Base-by-base conservation (phyloP, 2,888 invertebrate species). In the Clitarchus hookeri region DNA sequence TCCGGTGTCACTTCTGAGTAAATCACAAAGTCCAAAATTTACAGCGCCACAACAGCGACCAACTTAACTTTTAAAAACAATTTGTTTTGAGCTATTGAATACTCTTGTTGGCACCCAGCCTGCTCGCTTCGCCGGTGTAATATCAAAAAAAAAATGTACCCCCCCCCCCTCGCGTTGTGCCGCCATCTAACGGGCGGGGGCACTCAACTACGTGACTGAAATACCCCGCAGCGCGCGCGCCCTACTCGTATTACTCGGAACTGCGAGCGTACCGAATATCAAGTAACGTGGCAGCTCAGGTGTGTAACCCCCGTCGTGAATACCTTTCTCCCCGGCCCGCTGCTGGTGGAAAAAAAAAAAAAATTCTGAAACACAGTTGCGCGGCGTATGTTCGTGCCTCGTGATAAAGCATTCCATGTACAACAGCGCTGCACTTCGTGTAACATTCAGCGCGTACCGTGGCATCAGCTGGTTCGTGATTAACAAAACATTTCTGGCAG, bases 161-260 rank as follows among this genome's bases (percentile, higher is more conserved):
- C 36, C 36, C 4, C 36, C 36, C 36, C n/a, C 19, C 8, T 23
- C 65, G 65, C 13, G 65, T 65, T 65, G 1, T 0, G 65, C 65
- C 16, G 65, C 65, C 16, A 65, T 65, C 65, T 65, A 65, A n/a
- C 36, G 8, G 65, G 65, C 12, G 65, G n/a, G 65, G 65, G 3
- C 65, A 65, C 65, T 65, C 65, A 65, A 65, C 65, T 65, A 65
- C 65, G 65, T 65, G 65, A 65, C 65, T 23, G 65, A 65, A 65
- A 65, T 65, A 23, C 65, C 36, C 8, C 65, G 65, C 65, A 23
- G n/a, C 65, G 53, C 65, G 16, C 65, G 65, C 65, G 16, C 65
- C 65, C 65, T 65, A 65, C 65, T 65, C 65, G 65, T 65, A 65
- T 65, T 65, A 65, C 65, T 2, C n/a, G 48, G 65, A 65, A 65